Conservation (phyloP, 92 coral and sea anemone species). For the Virgularia gustaviana region DNA sequence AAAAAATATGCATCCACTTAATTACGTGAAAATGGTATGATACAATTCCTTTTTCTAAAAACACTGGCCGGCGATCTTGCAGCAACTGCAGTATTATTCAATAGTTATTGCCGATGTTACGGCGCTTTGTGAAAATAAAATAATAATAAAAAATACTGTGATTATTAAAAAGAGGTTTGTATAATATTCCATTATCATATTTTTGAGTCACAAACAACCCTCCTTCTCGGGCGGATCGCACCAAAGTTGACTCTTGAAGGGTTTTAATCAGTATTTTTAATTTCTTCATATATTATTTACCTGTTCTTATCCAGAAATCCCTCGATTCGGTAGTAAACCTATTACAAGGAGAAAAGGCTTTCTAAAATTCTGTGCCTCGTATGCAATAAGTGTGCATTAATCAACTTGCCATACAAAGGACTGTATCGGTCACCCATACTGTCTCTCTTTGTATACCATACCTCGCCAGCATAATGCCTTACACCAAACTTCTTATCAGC, state of each 20-base stretch:
- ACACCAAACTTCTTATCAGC: conserved; percentile 91
- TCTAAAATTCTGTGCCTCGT: not conserved
- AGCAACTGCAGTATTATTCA: no score
- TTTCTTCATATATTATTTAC: no score
- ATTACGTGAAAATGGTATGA: not conserved
- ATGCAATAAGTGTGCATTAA: no score
- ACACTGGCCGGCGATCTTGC: no score
- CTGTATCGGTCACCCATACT: not conserved
- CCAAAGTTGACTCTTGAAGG: no score
- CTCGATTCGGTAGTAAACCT: conserved; percentile 82
- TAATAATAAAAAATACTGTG: not conserved
- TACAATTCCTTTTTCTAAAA: not conserved
- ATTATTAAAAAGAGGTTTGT: no score
- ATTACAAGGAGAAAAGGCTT: not conserved
- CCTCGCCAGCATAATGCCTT: conserved; percentile 99
- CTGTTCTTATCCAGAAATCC: conserved; percentile 99
- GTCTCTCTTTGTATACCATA: conserved; percentile 11
- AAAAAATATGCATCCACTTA: not conserved
- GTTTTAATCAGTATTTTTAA: no score
- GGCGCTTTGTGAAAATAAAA: not conserved
- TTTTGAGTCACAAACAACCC: no score
- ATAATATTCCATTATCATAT: no score
- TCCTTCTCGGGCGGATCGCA: no score
- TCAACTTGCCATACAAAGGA: not conserved
- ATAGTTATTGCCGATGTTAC: not conserved